Conservation (phyloP, 2,888 invertebrate species). For the Ptychoptera albimana region DNA sequence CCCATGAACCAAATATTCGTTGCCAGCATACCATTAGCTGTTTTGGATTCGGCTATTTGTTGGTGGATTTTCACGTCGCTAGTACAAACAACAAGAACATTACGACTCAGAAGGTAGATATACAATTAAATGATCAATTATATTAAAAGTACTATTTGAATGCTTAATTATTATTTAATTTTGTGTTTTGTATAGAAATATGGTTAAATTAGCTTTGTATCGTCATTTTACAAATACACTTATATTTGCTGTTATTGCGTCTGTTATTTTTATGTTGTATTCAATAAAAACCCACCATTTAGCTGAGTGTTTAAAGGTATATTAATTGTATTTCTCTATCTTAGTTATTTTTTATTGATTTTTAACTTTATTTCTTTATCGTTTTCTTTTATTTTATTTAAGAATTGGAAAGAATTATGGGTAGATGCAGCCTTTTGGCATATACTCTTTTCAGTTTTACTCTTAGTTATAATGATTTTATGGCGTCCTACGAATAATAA, state of each 20-base stretch:
- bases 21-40: constrained; percentile 71
- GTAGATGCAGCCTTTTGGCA: constrained; percentile 94
- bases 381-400: constrained; percentile 5
- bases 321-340: constrained; percentile 19
- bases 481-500: constrained; percentile 95
- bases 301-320: constrained; percentile 58
- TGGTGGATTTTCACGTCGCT: constrained; percentile 89
- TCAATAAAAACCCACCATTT: constrained; percentile 68
- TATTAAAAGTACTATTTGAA: not conserved
- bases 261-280: constrained; percentile 87
- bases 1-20: constrained; percentile 49
- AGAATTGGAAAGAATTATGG: constrained; percentile 88
- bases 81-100: constrained; percentile 76
- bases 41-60: constrained; percentile 74
- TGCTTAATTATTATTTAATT: constrained; percentile 1
- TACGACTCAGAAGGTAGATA: constrained; percentile 55
- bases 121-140: not conserved
- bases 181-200: constrained; percentile 45
- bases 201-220: constrained; percentile 78
- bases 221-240: constrained; percentile 89
- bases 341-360: not conserved
- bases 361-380: constrained; percentile 17
- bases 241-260: constrained; percentile 79
- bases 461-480: constrained; percentile 83
- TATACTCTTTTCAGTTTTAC: constrained; percentile 71